Evolutionary conservation across 30 jellyfish, hydroid and myxozoan species (phyloP).

Genomic region (Aurelia aurita complex sp. Pacific): DNA sequence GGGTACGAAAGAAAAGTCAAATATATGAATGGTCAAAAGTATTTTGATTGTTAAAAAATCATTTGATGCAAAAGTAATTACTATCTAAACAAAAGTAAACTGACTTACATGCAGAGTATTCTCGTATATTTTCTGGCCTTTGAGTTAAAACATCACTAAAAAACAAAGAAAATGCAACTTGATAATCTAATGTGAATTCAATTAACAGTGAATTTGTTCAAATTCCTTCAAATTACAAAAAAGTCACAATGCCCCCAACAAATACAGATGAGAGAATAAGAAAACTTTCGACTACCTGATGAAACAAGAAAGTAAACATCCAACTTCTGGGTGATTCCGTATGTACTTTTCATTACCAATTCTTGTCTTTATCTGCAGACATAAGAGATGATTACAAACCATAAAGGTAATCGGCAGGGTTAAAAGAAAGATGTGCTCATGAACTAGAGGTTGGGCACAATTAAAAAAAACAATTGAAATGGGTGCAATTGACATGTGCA

Average conservation of each 20-base stretch:
- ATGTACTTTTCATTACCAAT: slow-evolving; percentile 68
- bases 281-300: slow-evolving; percentile 43
- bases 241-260: background rate
- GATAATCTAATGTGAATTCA: background rate
- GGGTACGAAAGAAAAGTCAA: too few relatives aligned
- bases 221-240: too few relatives aligned
- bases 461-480: too few relatives aligned
- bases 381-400: background rate
- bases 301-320: slow-evolving; percentile 73
- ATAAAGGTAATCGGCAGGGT: too few relatives aligned
- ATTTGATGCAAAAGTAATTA: background rate
- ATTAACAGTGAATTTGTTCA: background rate
- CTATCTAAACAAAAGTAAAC: background rate
- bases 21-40: background rate
- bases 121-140: slow-evolving; percentile 78
- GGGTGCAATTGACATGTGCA: too few relatives aligned
- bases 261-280: background rate
- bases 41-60: background rate
- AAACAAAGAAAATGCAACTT: background rate
- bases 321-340: slow-evolving; percentile 88
- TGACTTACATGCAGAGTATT: slow-evolving; percentile 81
- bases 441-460: too few relatives aligned
- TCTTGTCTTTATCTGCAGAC: slow-evolving; percentile 76
- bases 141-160: slow-evolving; percentile 66
- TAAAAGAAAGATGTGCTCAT: too few relatives aligned